Conservation (phyloP, 2,797 vertebrate species). For the Pelochelys cantorii region DNA sequence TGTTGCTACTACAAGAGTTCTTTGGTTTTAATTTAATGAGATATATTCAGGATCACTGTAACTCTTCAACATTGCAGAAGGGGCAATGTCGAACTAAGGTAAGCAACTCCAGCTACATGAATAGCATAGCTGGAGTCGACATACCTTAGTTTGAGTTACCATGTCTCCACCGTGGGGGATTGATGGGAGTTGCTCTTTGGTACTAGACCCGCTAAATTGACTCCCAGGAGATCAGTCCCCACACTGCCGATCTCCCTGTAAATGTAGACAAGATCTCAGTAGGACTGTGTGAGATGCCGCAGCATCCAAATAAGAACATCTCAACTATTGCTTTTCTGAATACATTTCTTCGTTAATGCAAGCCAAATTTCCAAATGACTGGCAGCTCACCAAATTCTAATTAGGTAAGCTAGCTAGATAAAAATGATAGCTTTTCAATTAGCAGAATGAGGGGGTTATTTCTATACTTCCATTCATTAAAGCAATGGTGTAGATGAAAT, state of each 20-base stretch:
- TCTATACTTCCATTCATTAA: slow-evolving; percentile 57
- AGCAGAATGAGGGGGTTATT: slow-evolving; percentile 29
- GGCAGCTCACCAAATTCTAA: not conserved
- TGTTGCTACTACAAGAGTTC: not conserved
- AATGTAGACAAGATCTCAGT: not conserved
- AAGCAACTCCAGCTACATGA: no score
- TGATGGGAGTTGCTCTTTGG: no score
- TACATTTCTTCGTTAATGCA: slow-evolving; percentile 6
- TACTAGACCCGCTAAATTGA: no score
- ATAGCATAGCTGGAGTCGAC: no score
- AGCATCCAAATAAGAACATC: slow-evolving; percentile 39
- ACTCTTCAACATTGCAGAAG: not conserved
- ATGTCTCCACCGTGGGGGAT: no score
- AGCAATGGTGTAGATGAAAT: slow-evolving; percentile 63
- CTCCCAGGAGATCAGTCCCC: no score
- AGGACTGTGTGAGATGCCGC: slow-evolving; percentile 22
- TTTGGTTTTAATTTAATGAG: slow-evolving; percentile 53
- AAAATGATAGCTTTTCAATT: slow-evolving; percentile 58
- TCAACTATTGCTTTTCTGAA: not conserved
- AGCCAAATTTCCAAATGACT: slow-evolving; percentile 26
- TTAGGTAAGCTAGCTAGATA: not conserved
- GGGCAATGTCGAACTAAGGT: no score
- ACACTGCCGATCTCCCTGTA: no score
- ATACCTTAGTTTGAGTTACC: no score
- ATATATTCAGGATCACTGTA: slow-evolving; percentile 28